A percentile compares a stretch with the other conserved stretches of the same genome.
Evolutionary conservation across 2,113 vertebrate genomes (phyloP).

Genomic region (Brachirus orientalis): DNA sequence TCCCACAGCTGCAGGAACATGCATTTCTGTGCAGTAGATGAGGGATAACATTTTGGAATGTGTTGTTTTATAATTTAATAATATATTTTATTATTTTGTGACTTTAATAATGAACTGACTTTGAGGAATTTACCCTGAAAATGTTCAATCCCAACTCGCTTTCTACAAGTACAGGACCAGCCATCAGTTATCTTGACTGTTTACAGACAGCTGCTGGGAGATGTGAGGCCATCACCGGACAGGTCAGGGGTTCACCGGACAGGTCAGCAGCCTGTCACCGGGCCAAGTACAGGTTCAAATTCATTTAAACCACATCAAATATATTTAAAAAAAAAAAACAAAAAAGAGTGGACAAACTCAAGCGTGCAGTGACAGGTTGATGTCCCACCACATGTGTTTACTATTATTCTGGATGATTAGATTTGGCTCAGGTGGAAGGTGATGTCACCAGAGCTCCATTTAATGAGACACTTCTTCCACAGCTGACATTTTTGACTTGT

Average conservation of each 20-base stretch:
- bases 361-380: not conserved
- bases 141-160: constrained; percentile 2
- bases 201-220: too few species aligned
- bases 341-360: not conserved
- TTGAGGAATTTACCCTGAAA: constrained; percentile 1
- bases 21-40: not conserved
- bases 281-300: not conserved
- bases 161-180: not conserved
- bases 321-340: not conserved
- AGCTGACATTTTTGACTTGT: not conserved
- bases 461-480: not conserved
- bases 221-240: too few species aligned
- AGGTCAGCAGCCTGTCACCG: not conserved
- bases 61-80: too few species aligned
- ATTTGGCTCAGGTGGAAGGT: not conserved
- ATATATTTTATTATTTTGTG: too few species aligned
- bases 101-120: not conserved
- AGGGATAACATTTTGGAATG: not conserved
- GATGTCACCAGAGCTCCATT: not conserved
- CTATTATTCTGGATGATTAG: not conserved
- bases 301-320: not conserved
- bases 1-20: too few species aligned
- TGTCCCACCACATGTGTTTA: not conserved
- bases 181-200: too few species aligned
- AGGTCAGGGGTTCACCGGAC: not conserved